phyloP scores from a whole-genome alignment of 2,888 invertebrate genomes.

The Macaria liturata region DNA sequence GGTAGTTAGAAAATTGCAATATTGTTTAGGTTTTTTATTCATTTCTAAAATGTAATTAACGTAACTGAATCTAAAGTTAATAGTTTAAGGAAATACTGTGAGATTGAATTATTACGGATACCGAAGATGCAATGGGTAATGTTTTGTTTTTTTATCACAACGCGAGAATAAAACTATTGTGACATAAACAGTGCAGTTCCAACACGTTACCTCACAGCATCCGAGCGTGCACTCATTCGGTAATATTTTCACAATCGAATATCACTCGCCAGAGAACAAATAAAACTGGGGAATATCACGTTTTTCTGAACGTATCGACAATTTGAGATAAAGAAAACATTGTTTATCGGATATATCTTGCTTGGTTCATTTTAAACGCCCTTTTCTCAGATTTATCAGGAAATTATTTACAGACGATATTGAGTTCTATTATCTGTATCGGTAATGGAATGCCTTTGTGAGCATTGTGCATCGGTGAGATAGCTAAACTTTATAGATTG shows the following conservation, averaged over 20 bases:
- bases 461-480: no score
- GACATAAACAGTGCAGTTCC: background rate
- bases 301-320: background rate
- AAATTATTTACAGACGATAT: slow-evolving; percentile 9
- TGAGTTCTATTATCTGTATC: slow-evolving; percentile 7
- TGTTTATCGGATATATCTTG: slow-evolving; percentile 16
- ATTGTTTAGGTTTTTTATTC: no score
- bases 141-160: background rate
- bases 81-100: no score
- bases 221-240: slow-evolving; percentile 4
- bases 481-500: no score
- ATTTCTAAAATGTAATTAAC: no score
- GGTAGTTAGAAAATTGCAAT: no score
- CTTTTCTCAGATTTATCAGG: slow-evolving; percentile 14
- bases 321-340: slow-evolving; percentile 13
- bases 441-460: background rate
- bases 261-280: slow-evolving; percentile 1
- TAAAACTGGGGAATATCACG: slow-evolving; percentile 5
- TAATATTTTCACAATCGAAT: slow-evolving; percentile 5
- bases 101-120: no score
- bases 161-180: slow-evolving; percentile 2
- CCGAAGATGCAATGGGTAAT: no score
- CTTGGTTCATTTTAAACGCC: slow-evolving; percentile 6
- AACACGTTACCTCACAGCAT: slow-evolving; percentile 9
- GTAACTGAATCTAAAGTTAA: no score